Conservation (phyloP, 2,888 invertebrate genomes). For the Cryptophagus acutangulus region DNA sequence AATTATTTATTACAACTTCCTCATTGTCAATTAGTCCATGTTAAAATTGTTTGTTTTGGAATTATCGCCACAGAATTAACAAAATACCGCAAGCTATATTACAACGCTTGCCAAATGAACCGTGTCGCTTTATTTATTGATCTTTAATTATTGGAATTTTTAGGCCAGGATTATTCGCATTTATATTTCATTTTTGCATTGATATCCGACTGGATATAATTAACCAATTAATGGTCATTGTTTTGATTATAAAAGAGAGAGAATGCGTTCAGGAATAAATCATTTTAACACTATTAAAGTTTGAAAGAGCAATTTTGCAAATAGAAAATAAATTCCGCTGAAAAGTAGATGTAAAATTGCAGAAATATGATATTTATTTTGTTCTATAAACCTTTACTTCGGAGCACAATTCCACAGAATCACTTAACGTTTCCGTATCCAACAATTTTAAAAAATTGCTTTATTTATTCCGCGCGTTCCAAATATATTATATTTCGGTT, state of each 20-base stretch:
- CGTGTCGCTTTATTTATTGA: slow-evolving; percentile 8
- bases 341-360: slow-evolving; percentile 6
- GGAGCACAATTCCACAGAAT: background rate
- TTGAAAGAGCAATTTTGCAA: no score
- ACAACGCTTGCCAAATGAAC: slow-evolving; percentile 4
- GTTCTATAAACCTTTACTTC: slow-evolving; percentile 3
- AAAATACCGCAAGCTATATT: background rate
- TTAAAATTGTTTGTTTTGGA: slow-evolving; percentile 31
- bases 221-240: no score
- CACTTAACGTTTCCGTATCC: slow-evolving; percentile 11
- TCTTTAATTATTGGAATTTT: slow-evolving; percentile 8
- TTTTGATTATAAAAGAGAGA: no score
- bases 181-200: no score
- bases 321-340: no score
- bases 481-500: no score
- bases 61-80: slow-evolving; percentile 20
- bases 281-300: slow-evolving; percentile 1
- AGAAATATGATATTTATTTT: slow-evolving; percentile 6
- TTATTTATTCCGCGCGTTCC: slow-evolving; percentile 34
- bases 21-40: slow-evolving; percentile 7
- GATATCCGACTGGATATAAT: no score
- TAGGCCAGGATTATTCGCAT: background rate
- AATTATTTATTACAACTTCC: no score
- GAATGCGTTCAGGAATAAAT: no score
- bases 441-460: slow-evolving; percentile 33